A percentile compares a stretch with the other conserved stretches of the same genome.
Evolutionary conservation across 2,113 vertebrate species (phyloP).

Genomic region (Scatophagus argus): DNA sequence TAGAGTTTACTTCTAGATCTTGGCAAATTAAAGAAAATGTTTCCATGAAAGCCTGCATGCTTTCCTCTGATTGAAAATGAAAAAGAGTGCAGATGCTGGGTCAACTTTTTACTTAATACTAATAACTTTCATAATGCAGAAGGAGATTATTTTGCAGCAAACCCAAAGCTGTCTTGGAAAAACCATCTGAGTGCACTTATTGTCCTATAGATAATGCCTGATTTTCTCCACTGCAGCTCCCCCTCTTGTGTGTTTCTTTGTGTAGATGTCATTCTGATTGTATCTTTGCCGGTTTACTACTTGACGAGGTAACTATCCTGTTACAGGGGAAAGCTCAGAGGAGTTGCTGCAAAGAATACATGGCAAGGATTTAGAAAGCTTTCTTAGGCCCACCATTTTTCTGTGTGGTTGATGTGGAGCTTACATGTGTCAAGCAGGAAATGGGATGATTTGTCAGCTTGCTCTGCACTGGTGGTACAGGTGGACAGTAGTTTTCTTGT

Average conservation of each 20-base stretch:
- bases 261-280: constrained; percentile 47
- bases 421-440: constrained; percentile 26
- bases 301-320: constrained; percentile 39
- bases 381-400: constrained; percentile 43
- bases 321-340: constrained; percentile 27
- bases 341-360: constrained; percentile 54
- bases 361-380: constrained; percentile 44
- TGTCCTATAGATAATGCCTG: constrained; percentile 13
- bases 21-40: background rate
- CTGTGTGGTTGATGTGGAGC: constrained; percentile 23
- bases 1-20: background rate
- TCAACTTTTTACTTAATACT: background rate
- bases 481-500: background rate
- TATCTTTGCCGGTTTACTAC: constrained; percentile 38
- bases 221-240: background rate
- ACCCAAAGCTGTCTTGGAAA: background rate
- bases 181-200: constrained; percentile 20
- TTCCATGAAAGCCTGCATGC: background rate
- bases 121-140: background rate
- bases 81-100: background rate
- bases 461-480: background rate
- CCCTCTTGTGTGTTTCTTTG: background rate
- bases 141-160: background rate
- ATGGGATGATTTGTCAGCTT: constrained; percentile 29
- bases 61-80: background rate